A percentile compares a stretch with the other conserved stretches of the same genome.
Evolutionary conservation across 2,113 vertebrate species (phyloP).

Genomic region (Scatophagus argus): DNA sequence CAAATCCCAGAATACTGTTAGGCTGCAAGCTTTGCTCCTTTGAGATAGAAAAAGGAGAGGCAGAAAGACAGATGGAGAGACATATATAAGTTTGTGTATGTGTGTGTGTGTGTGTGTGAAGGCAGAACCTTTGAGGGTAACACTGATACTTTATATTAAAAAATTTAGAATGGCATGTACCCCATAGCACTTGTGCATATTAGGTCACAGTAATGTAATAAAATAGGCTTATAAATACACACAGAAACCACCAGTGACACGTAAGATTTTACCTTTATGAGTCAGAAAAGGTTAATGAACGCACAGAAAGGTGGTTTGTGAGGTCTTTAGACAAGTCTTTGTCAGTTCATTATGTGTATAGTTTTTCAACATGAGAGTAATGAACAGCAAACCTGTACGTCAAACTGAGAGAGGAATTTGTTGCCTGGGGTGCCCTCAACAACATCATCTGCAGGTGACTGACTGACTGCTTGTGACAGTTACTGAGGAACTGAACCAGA

Average conservation of each 20-base stretch:
- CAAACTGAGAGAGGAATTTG: conserved; percentile 56
- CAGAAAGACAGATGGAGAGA: not conserved
- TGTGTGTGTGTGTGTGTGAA: not conserved
- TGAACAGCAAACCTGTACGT: not conserved
- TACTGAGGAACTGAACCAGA: conserved; percentile 79
- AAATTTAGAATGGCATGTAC: not conserved
- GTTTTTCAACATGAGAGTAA: not conserved
- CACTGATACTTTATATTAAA: not conserved
- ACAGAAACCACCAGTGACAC: too few species aligned
- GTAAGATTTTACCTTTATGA: fast-evolving
- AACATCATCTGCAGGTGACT: conserved; percentile 85
- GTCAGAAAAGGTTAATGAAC: not conserved
- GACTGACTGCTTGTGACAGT: conserved; percentile 85
- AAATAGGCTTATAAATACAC: not conserved
- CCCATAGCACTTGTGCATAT: not conserved
- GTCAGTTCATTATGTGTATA: not conserved
- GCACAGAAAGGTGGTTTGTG: not conserved
- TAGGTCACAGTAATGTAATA: not conserved
- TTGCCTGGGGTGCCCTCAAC: conserved; percentile 68
- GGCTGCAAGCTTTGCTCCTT: not conserved
- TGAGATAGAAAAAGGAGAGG: not conserved
- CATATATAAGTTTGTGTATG: not conserved
- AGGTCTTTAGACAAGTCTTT: not conserved
- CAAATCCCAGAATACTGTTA: conserved; percentile 41
- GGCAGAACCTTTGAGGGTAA: not conserved